Conservation (phyloP, 2,797 vertebrate species). For the Sphenopsis melanotis region DNA sequence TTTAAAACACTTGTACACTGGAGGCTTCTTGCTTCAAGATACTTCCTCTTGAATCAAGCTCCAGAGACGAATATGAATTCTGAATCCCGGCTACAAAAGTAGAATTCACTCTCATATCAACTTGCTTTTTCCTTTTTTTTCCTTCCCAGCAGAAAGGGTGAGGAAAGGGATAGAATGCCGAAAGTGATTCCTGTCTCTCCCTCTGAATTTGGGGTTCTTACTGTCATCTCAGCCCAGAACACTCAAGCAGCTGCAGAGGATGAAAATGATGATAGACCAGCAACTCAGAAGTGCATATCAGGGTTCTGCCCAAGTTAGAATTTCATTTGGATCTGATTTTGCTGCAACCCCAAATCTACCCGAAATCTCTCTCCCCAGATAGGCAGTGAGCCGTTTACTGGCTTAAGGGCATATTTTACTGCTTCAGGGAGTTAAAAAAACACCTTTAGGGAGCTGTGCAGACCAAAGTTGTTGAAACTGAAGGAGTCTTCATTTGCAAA, state of each 20-base stretch:
- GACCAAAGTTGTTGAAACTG: not conserved
- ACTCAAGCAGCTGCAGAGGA: not conserved
- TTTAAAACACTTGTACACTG: constrained; percentile 17
- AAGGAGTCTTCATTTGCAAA: not conserved
- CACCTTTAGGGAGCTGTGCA: not conserved
- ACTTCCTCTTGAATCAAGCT: constrained; percentile 8
- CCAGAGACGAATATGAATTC: not conserved
- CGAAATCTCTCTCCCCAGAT: not conserved
- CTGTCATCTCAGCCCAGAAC: not conserved
- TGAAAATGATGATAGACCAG: not conserved
- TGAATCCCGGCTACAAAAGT: not conserved
- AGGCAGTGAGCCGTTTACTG: not conserved
- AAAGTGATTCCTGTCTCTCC: not conserved
- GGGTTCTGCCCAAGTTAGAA: not conserved
- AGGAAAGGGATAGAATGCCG: not conserved
- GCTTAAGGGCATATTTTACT: not conserved
- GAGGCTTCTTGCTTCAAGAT: constrained; percentile 19
- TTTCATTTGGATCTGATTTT: not conserved
- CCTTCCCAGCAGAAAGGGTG: not conserved
- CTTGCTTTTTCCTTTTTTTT: not conserved
- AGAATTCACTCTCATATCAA: not conserved
- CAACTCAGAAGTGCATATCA: not conserved
- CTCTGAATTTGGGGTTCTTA: not conserved
- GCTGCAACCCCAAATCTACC: not conserved
- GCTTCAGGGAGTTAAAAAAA: not conserved